phyloP scores from a whole-genome alignment of 2,113 vertebrate genomes.

The Prunella fulvescens region DNA sequence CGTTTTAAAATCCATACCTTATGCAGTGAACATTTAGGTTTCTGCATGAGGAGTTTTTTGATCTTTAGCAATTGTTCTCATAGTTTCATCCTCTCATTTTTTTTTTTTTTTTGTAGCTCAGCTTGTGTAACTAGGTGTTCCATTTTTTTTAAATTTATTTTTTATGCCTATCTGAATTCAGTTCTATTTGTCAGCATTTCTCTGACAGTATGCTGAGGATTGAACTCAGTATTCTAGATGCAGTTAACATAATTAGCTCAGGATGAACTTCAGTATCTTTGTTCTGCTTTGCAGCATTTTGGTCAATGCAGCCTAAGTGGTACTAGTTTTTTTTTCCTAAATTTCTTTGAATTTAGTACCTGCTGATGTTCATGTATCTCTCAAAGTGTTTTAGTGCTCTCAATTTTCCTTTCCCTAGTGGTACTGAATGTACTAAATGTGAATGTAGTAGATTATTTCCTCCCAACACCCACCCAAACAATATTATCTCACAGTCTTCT shows the following conservation, averaged over 20 bases:
- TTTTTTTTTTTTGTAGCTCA: background rate
- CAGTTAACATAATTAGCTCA: background rate
- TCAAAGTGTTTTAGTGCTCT: background rate
- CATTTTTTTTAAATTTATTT: background rate
- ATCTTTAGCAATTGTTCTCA: background rate
- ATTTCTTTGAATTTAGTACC: background rate
- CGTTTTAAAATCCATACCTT: background rate
- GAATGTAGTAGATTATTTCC: background rate
- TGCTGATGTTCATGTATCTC: background rate
- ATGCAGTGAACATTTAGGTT: background rate
- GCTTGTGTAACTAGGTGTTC: background rate
- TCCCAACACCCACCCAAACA: background rate
- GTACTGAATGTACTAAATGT: background rate
- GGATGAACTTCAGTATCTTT: background rate
- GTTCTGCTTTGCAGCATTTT: background rate
- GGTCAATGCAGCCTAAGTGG: background rate
- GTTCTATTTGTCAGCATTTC: background rate
- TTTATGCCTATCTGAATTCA: background rate
- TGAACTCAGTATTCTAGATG: background rate
- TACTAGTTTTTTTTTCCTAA: background rate
- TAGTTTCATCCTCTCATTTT: background rate
- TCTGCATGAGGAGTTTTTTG: background rate
- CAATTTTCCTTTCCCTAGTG: background rate
- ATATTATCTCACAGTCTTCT: background rate
- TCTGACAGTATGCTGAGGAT: background rate